These are phyloP conservation scores for Scolopax bukidnonensis DNA, from an alignment of 2,797 vertebrate species.

Conservation along the genomic window DNA sequence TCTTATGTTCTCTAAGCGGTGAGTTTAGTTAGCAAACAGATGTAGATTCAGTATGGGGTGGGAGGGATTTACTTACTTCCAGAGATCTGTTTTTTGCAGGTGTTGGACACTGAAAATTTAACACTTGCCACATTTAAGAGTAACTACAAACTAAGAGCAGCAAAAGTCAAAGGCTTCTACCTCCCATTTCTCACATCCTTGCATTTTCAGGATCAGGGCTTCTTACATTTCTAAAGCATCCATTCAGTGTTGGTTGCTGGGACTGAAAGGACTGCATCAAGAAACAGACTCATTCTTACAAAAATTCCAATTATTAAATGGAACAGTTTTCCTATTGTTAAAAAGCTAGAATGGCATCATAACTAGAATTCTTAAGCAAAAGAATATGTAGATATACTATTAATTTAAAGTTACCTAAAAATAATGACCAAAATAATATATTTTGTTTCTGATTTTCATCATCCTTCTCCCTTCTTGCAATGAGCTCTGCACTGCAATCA, in stretches of 20 bases:
- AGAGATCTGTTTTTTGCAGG: not conserved
- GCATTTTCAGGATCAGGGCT: not conserved
- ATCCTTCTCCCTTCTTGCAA: not conserved
- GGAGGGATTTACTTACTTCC: not conserved
- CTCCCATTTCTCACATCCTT: not conserved
- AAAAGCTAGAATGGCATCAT: not conserved
- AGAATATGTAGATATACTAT: not conserved
- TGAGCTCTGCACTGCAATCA: not conserved
- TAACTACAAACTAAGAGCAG: not conserved
- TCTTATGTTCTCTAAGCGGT: not conserved
- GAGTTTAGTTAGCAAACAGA: not conserved
- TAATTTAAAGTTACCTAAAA: not conserved
- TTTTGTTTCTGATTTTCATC: not conserved
- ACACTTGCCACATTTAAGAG: not conserved
- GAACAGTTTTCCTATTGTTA: not conserved
- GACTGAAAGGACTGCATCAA: not conserved
- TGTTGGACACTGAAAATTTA: not conserved
- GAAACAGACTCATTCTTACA: not conserved
- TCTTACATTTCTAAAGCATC: not conserved
- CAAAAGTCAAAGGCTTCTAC: not conserved
- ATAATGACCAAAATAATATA: not conserved
- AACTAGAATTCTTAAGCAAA: not conserved
- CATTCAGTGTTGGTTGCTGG: not conserved
- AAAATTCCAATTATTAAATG: not conserved
- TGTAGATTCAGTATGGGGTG: not conserved